Evolutionary conservation across 2,888 invertebrate species (phyloP).

Genomic region (Cantharis rustica): DNA sequence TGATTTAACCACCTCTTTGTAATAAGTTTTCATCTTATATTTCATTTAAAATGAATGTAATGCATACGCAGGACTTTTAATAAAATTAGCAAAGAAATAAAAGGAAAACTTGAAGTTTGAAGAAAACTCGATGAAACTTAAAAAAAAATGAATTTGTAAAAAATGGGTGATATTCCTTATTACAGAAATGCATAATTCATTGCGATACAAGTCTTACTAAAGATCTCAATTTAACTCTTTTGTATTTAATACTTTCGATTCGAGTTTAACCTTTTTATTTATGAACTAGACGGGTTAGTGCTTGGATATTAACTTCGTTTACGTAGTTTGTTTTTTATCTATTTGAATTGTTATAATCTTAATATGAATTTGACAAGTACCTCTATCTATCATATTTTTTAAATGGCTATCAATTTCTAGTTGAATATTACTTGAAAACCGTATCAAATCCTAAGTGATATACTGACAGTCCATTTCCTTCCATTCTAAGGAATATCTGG

Average conservation of each 20-base stretch:
- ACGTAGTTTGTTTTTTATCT: background rate
- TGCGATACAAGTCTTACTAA: background rate
- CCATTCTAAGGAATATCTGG: constrained; percentile 40
- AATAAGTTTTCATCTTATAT: background rate
- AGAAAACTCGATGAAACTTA: background rate
- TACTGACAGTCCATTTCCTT: constrained; percentile 42
- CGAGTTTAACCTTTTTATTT: background rate
- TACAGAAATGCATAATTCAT: background rate
- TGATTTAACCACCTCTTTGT: background rate
- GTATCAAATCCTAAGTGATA: constrained; percentile 45
- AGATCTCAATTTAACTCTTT: background rate
- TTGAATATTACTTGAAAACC: constrained; percentile 40
- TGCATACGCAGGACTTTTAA: background rate
- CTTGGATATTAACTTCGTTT: background rate
- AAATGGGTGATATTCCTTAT: background rate
- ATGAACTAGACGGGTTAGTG: background rate
- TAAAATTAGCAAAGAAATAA: background rate
- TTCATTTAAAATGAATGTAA: background rate
- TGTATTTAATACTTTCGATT: background rate
- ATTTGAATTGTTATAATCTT: background rate
- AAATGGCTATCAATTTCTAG: background rate
- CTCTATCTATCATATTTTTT: background rate
- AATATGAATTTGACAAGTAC: background rate
- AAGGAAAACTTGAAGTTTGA: background rate
- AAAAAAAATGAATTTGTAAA: background rate